Percentiles rank a stretch among this genome's conserved stretches.
Evolutionary conservation across 2,888 invertebrate genomes (phyloP).

Genomic region (Eupeodes luniger): DNA sequence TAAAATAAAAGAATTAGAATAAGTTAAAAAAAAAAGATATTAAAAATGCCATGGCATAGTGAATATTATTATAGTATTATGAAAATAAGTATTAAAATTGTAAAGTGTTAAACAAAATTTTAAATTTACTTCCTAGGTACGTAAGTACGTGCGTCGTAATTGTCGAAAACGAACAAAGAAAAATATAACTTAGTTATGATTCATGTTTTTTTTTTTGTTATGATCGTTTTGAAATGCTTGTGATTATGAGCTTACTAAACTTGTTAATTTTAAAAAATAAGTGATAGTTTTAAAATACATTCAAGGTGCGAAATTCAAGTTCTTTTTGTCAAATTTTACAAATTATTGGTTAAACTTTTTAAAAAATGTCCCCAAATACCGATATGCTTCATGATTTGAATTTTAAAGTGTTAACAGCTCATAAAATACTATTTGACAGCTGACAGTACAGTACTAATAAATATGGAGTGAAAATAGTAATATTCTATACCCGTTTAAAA

Average conservation of each 20-base stretch:
- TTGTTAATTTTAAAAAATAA: neutral
- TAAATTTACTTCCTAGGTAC: slow-evolving; percentile 33
- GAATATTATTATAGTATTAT: slow-evolving; percentile 63
- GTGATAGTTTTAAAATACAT: neutral
- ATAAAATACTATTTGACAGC: no score
- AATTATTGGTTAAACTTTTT: no score
- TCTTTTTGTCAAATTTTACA: no score
- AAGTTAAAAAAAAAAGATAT: slow-evolving; percentile 34
- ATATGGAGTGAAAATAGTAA: no score
- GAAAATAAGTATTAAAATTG: slow-evolving; percentile 70
- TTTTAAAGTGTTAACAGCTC: no score
- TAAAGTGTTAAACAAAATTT: slow-evolving; percentile 60
- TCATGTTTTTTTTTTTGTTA: slow-evolving; percentile 38
- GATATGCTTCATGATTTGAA: no score
- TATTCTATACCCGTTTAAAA: no score
- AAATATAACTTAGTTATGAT: neutral
- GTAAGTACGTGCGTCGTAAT: neutral
- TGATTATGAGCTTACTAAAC: neutral
- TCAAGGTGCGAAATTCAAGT: neutral
- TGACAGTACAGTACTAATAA: no score
- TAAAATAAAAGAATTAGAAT: slow-evolving; percentile 2
- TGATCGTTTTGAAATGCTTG: neutral
- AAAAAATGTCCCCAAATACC: no score
- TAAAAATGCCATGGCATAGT: slow-evolving; percentile 56
- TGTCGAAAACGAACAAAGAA: slow-evolving; percentile 15